These are phyloP conservation scores for Embidobia sp. DNA, from an alignment of 2,888 invertebrate species.

Conservation along the genomic window DNA sequence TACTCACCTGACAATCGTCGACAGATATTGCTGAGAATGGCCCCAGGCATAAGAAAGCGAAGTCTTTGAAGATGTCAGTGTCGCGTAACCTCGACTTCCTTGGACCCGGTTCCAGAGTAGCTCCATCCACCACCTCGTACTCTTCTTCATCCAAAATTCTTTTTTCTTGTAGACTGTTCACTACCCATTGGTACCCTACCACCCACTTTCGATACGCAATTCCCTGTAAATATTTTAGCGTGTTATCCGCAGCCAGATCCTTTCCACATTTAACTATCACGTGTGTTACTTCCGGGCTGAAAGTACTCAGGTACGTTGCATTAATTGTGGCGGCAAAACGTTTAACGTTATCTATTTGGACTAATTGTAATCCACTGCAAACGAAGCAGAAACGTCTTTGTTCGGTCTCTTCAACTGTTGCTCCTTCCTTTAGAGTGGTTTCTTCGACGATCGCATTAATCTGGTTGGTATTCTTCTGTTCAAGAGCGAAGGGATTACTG, in stretches of 20 bases:
- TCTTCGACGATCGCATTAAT: conserved; percentile 21
- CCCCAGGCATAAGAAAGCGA: conserved; percentile 70
- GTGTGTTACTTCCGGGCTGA: conserved; percentile 71
- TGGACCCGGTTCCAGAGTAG: conserved; percentile 68
- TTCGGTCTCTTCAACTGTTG: neutral
- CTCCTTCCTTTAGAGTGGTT: neutral
- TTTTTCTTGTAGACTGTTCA: conserved; percentile 66
- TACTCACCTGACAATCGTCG: conserved; percentile 70
- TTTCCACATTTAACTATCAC: conserved; percentile 70
- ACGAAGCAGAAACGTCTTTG: conserved; percentile 62
- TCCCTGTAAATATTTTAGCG: conserved; percentile 75
- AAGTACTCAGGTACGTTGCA: conserved; percentile 66
- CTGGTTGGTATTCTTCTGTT: neutral
- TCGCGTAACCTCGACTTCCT: conserved; percentile 69
- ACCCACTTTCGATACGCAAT: conserved; percentile 74
- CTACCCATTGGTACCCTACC: conserved; percentile 71
- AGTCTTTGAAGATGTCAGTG: conserved; percentile 69
- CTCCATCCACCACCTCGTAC: conserved; percentile 73
- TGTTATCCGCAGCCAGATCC: conserved; percentile 68
- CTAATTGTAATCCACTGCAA: conserved; percentile 68
- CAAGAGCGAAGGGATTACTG: neutral
- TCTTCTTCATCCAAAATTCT: conserved; percentile 69
- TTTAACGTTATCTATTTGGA: conserved; percentile 66
- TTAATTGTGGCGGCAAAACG: conserved; percentile 64
- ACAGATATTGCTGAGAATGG: conserved; percentile 69